Evolutionary conservation across 1,140 invertebrate species (phyloP).

Genomic region (Metopolophium dirhodum): DNA sequence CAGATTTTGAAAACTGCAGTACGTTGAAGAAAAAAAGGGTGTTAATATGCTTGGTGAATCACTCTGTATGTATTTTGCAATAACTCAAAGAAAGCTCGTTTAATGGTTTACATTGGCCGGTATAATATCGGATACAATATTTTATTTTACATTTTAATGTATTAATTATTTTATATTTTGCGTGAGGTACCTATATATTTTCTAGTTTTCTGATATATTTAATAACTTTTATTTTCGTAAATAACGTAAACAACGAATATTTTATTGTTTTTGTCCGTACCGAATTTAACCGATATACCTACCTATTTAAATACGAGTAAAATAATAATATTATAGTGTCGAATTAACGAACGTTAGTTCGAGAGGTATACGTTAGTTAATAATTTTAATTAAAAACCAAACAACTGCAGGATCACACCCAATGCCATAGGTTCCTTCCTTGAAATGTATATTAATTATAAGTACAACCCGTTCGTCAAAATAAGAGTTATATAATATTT

Average conservation of each 20-base stretch:
- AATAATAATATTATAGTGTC: not conserved
- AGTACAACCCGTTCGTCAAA: not conserved
- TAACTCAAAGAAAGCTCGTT: not conserved
- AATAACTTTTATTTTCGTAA: not conserved
- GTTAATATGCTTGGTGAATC: too few species aligned
- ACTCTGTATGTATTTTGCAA: not conserved
- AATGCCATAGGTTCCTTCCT: not conserved
- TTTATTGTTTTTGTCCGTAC: not conserved
- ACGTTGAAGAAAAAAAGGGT: too few species aligned
- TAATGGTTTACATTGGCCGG: too few species aligned
- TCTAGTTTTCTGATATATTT: not conserved
- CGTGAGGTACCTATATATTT: not conserved
- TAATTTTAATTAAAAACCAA: slow-evolving; percentile 1
- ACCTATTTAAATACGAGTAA: not conserved
- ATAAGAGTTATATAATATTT: not conserved
- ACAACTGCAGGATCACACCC: not conserved
- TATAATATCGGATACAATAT: not conserved
- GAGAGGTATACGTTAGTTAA: not conserved
- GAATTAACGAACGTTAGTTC: not conserved
- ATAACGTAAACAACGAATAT: not conserved
- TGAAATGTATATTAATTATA: slow-evolving; percentile 15
- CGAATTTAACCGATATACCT: not conserved
- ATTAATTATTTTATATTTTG: not conserved
- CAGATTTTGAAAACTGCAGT: too few species aligned
- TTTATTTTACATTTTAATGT: not conserved